phyloP scores from a whole-genome alignment of 2,113 vertebrate genomes.

The Calidris pugnax region DNA sequence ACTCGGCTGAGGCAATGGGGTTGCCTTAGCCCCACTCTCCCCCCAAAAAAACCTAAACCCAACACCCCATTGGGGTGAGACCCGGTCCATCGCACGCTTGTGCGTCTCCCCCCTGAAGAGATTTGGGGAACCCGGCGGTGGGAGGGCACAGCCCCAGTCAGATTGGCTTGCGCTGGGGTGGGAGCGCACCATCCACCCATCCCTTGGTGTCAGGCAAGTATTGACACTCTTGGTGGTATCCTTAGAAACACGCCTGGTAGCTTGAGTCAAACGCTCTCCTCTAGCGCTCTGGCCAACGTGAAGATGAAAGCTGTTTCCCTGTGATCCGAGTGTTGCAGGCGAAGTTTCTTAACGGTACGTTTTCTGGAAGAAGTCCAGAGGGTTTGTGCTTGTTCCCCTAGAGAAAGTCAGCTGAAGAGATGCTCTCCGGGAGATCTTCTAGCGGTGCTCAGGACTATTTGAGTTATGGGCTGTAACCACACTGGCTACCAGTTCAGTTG shows the following conservation, averaged over 20 bases:
- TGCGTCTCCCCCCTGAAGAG: background rate
- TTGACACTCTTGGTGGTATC: background rate
- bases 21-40: background rate
- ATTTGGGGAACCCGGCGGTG: background rate
- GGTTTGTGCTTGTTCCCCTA: background rate
- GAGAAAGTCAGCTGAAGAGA: background rate
- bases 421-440: background rate
- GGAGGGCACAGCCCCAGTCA: background rate
- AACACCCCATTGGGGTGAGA: background rate
- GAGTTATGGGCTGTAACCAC: background rate
- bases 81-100: accelerated
- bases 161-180: background rate
- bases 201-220: background rate
- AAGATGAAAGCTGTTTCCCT: background rate
- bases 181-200: accelerated
- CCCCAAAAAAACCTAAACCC: accelerated
- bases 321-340: background rate
- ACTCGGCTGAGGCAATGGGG: background rate
- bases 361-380: background rate
- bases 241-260: background rate
- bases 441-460: accelerated
- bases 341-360: background rate
- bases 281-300: accelerated
- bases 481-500: background rate
- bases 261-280: background rate